phyloP scores from a whole-genome alignment of 2,888 invertebrate genomes.

The Synanthedon tipuliformis region DNA sequence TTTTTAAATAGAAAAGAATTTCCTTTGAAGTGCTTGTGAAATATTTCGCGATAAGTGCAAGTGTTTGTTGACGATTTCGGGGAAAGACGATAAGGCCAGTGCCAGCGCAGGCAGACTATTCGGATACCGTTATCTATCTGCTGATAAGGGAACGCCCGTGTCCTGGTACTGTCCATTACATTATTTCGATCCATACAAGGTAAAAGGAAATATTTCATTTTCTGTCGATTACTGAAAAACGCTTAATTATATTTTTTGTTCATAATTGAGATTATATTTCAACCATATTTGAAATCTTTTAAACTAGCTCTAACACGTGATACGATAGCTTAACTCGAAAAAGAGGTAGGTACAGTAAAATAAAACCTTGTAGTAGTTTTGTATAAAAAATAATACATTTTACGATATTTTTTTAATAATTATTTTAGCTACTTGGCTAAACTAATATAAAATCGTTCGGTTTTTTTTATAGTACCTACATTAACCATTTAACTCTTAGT shows the following conservation, averaged over 20 bases:
- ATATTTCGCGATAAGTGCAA: constrained; percentile 55
- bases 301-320: too few species aligned
- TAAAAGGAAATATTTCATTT: constrained; percentile 11
- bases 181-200: neutral
- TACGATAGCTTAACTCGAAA: too few species aligned
- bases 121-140: constrained; percentile 47
- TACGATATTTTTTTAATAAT: too few species aligned
- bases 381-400: too few species aligned
- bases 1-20: constrained; percentile 7
- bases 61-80: constrained; percentile 56
- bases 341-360: too few species aligned
- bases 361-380: too few species aligned
- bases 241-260: constrained; percentile 8
- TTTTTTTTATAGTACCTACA: too few species aligned
- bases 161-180: constrained; percentile 15
- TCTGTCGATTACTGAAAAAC: constrained; percentile 15
- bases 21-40: constrained; percentile 33
- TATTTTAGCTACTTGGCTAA: too few species aligned
- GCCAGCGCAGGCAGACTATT: constrained; percentile 38
- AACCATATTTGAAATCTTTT: too few species aligned
- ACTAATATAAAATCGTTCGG: too few species aligned
- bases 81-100: constrained; percentile 51
- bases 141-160: constrained; percentile 35
- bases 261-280: too few species aligned
- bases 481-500: too few species aligned